Conservation (phyloP, 2,797 vertebrate genomes). For the Hydrolagus colliei region DNA sequence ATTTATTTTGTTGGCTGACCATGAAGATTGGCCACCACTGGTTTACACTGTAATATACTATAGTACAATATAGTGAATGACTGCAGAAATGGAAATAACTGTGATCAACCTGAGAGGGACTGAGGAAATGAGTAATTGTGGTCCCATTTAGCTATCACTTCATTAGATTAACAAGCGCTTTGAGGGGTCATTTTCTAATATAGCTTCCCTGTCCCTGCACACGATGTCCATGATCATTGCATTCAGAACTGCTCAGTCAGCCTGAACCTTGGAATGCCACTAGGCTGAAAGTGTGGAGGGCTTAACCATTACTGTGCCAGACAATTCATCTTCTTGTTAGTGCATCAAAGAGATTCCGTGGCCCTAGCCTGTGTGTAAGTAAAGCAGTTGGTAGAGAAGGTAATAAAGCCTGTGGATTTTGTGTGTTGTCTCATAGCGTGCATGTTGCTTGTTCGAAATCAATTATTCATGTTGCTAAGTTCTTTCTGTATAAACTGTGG, state of each 20-base stretch:
- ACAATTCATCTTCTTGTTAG: slow-evolving; percentile 1
- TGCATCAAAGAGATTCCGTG: not conserved
- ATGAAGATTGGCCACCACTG: too few relatives aligned
- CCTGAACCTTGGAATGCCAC: not conserved
- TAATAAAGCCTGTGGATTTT: not conserved
- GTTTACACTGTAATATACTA: too few relatives aligned
- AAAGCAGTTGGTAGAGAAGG: not conserved
- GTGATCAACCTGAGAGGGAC: not conserved
- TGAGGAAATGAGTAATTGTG: not conserved
- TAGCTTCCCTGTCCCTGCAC: not conserved
- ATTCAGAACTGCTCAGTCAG: not conserved
- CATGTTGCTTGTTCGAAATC: not conserved
- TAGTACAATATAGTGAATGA: too few relatives aligned
- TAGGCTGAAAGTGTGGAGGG: not conserved
- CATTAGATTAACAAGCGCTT: not conserved
- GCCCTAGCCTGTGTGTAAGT: not conserved
- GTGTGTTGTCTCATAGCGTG: slow-evolving; percentile 2
- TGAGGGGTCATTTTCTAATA: not conserved
- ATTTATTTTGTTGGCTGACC: too few relatives aligned
- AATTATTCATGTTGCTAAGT: not conserved
- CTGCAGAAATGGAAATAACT: not conserved
- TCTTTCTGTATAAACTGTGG: not conserved
- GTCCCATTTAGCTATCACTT: not conserved
- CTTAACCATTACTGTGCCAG: slow-evolving; percentile 3
- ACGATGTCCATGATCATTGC: not conserved